Conservation (phyloP, 2,113 vertebrate species). For the Anguilla rostrata region DNA sequence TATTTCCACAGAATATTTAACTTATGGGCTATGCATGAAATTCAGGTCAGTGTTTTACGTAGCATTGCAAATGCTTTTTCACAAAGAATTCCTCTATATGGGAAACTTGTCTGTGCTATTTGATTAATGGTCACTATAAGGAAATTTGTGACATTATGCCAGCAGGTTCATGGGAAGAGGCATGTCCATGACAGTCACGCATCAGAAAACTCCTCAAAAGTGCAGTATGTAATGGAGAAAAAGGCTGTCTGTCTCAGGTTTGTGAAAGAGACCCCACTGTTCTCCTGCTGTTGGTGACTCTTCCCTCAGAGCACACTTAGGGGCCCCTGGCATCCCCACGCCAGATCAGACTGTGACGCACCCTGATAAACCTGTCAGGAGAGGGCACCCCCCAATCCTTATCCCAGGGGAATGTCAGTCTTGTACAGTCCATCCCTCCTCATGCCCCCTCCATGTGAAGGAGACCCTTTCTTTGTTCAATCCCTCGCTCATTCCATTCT, state of each 20-base stretch:
- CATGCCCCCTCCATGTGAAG: background rate
- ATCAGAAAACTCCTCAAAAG: background rate
- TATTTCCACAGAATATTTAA: background rate
- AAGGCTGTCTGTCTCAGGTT: background rate
- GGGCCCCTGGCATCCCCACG: background rate
- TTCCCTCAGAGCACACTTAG: background rate
- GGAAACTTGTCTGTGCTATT: background rate
- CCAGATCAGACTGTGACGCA: background rate
- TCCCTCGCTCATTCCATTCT: background rate
- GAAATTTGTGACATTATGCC: background rate
- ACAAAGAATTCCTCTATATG: background rate
- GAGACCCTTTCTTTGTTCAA: conserved; percentile 7
- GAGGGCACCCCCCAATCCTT: background rate
- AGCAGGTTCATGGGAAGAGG: background rate
- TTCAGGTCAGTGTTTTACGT: background rate
- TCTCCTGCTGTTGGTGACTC: background rate
- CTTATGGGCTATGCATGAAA: background rate
- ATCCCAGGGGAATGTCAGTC: conserved; percentile 7
- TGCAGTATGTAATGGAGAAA: background rate
- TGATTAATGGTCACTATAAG: background rate
- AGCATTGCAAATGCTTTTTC: background rate
- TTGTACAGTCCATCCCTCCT: background rate
- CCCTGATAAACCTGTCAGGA: background rate
- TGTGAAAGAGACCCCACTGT: background rate
- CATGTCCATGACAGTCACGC: background rate